Evolutionary conservation across 2,113 vertebrate genomes (phyloP).

Genomic region (Tretioscincus oriximinensis): DNA sequence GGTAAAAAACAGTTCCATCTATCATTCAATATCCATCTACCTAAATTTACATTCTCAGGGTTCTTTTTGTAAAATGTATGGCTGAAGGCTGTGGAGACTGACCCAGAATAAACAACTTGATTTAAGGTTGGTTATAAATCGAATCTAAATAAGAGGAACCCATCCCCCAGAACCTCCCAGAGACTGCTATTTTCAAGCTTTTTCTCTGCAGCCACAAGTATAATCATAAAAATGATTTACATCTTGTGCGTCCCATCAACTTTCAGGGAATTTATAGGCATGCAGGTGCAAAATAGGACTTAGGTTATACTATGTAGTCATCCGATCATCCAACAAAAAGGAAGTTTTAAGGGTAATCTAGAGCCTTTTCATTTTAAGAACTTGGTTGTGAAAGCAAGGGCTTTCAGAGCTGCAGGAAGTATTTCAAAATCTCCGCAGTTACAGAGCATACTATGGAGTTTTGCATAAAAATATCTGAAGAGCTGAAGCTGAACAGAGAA

Average conservation of each 20-base stretch:
- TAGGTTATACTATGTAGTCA: neutral
- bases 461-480: constrained; percentile 9
- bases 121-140: neutral
- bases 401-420: neutral
- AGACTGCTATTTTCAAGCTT: neutral
- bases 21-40: too few species aligned
- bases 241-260: neutral
- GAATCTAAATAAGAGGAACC: neutral
- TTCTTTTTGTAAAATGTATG: neutral
- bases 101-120: neutral
- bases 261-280: neutral
- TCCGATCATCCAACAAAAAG: neutral
- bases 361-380: neutral
- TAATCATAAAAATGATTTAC: neutral
- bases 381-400: neutral
- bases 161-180: neutral
- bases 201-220: neutral
- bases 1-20: neutral
- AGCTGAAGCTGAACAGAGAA: neutral
- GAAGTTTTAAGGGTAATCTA: neutral
- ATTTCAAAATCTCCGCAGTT: neutral
- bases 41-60: neutral
- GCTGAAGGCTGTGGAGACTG: neutral
- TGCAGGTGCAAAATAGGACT: neutral
- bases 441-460: neutral